Base-by-base conservation (phyloP, 2,888 invertebrate species). In the Callyntrura guangdongensis region DNA sequence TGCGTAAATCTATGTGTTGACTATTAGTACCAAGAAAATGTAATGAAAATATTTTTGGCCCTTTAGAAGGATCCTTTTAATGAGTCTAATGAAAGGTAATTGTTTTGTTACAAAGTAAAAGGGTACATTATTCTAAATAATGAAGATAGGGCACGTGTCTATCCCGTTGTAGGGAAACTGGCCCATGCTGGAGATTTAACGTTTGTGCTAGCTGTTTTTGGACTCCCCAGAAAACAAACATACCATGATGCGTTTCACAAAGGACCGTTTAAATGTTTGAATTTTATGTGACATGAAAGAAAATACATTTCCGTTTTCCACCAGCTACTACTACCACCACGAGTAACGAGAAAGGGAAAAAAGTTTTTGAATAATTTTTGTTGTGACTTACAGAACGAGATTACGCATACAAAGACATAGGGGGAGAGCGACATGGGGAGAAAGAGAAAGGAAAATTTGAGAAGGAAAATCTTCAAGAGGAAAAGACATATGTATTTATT, bases 401-500 rank as follows among this genome's bases (percentile, higher is more conserved):
- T 77, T 77, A 49, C 77, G 22, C 56, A 36, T 14, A 81, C 27
- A 56, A 56, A 36, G 20, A 64, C 20, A 17, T 3, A 56, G 56
- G 56, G 14, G 9, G 56, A 56, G 17, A 56, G 17, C 56, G 14
- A 17, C n/a, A 17, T 64, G 64, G 20, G 64, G 49, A 11, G 0
- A 22, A 61, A 22, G 8, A 22, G 22, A 61, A 27, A 9, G 61
- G n/a, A 74, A 74, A 74, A 56, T 56, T 79, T 56, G 79, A 79
- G 79, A 56, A 27, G 59, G 81, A 81, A 81, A 81, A 81, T 85
- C 72, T 85, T 53, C 53, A 36, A 45, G 72, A 85, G 59, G 12
- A 85, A 67, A 67, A 27, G 59, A 72, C 85, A 72, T 74, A 59
- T 85, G 72, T 84, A 84, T 56, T 72, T 49, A 69, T 82, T 59